These are phyloP conservation scores for Epinephelus cyanopodus DNA, from an alignment of 2,113 vertebrate species.

Conservation along the genomic window DNA sequence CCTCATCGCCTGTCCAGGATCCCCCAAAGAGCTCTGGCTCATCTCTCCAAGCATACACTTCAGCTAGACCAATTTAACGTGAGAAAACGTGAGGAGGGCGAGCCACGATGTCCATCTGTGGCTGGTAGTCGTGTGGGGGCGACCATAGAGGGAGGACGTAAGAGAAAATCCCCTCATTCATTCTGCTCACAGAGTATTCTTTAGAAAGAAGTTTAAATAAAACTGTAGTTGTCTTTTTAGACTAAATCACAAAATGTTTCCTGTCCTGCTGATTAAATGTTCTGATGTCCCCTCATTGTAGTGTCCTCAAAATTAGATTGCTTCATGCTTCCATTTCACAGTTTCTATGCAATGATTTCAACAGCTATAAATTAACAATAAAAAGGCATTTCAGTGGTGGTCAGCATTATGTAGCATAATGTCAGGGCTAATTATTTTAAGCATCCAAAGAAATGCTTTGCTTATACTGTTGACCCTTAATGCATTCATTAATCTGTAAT, in stretches of 20 bases:
- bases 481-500: too few relatives aligned
- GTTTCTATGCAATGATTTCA: neutral
- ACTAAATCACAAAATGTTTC: neutral
- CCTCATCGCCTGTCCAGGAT: conserved; percentile 74
- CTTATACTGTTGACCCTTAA: neutral
- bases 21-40: conserved; percentile 75
- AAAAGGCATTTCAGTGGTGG: neutral
- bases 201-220: conserved; percentile 1
- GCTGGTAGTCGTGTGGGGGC: conserved; percentile 46
- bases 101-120: conserved; percentile 75
- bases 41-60: conserved; percentile 62
- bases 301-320: neutral
- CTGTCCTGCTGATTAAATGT: neutral
- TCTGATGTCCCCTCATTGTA: neutral
- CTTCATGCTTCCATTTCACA: neutral
- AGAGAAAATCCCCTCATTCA: conserved; percentile 20
- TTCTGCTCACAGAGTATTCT: neutral
- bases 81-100: conserved; percentile 74
- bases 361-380: neutral
- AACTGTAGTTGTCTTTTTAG: neutral
- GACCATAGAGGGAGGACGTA: conserved; percentile 43
- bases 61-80: conserved; percentile 79
- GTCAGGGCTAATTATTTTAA: neutral
- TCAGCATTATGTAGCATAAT: neutral
- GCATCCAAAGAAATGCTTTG: neutral